Percentiles rank a stretch among this genome's conserved stretches.
phyloP scores from a whole-genome alignment of 2,888 invertebrate genomes.

The Cosmopolites sordidus region DNA sequence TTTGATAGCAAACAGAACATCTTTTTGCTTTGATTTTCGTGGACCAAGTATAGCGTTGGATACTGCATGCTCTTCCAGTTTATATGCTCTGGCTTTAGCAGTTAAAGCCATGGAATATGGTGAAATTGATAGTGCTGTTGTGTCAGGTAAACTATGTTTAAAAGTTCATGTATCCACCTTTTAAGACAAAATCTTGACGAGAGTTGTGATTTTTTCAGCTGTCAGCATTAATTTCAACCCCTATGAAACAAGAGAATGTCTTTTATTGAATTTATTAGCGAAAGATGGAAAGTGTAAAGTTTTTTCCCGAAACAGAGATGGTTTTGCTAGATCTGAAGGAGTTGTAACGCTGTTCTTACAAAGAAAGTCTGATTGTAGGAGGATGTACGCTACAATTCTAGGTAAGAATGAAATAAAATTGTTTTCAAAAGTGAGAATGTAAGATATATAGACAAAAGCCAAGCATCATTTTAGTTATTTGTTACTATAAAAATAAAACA shows the following conservation, averaged over 20 bases:
- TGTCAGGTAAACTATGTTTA: constrained; percentile 27
- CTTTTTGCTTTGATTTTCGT: constrained; percentile 34
- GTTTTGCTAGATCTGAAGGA: constrained; percentile 77
- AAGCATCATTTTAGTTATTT: no score
- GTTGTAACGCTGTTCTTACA: constrained; percentile 68
- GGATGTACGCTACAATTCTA: constrained; percentile 19
- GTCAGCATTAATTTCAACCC: constrained; percentile 31
- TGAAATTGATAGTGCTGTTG: constrained; percentile 26
- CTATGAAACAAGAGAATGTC: constrained; percentile 30
- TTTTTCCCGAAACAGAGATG: constrained; percentile 79
- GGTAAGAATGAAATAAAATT: no score
- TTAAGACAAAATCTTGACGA: no score
- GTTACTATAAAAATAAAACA: no score
- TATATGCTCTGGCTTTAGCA: constrained; percentile 31
- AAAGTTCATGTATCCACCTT: no score
- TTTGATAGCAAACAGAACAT: constrained; percentile 31
- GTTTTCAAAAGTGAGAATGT: no score
- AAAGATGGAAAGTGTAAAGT: constrained; percentile 51
- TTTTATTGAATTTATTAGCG: constrained; percentile 27
- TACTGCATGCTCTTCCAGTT: constrained; percentile 34
- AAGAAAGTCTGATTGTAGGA: constrained; percentile 51
- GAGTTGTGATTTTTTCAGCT: constrained; percentile 29
- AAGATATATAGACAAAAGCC: no score
- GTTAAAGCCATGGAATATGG: constrained; percentile 28
- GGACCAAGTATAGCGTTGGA: constrained; percentile 35